Conservation (phyloP, 1,140 invertebrate species). For the Pararge aegeria region DNA sequence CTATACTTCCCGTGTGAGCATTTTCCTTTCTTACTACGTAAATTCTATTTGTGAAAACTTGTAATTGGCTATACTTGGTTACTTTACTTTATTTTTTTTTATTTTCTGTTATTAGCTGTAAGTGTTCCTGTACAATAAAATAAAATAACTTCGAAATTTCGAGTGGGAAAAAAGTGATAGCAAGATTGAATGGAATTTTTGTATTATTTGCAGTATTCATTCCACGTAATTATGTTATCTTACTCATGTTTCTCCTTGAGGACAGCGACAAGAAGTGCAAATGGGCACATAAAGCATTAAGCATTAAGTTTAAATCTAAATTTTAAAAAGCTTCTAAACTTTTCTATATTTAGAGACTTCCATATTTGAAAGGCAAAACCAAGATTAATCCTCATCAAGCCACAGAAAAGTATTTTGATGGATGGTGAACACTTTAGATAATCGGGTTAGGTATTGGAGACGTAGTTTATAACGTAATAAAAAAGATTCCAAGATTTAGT, state of each 20-base stretch:
- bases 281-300: background rate
- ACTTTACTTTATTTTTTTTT: no score
- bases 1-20: no score
- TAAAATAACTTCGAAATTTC: no score
- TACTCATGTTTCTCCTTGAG: background rate
- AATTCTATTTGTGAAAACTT: no score
- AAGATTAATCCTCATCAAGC: background rate
- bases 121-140: no score
- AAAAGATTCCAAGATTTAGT: background rate
- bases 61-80: no score
- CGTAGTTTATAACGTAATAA: constrained; percentile 5
- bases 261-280: background rate
- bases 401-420: background rate
- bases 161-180: no score
- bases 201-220: background rate
- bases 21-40: no score
- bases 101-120: no score
- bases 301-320: background rate
- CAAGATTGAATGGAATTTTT: no score
- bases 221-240: background rate
- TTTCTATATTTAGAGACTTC: constrained; percentile 9
- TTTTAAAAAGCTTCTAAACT: background rate
- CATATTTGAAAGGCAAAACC: constrained; percentile 11
- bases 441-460: background rate
- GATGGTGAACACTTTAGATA: background rate